Base-by-base conservation (phyloP, 30 jellyfish, hydroid and myxozoan genomes). In the Sanderia malayensis region DNA sequence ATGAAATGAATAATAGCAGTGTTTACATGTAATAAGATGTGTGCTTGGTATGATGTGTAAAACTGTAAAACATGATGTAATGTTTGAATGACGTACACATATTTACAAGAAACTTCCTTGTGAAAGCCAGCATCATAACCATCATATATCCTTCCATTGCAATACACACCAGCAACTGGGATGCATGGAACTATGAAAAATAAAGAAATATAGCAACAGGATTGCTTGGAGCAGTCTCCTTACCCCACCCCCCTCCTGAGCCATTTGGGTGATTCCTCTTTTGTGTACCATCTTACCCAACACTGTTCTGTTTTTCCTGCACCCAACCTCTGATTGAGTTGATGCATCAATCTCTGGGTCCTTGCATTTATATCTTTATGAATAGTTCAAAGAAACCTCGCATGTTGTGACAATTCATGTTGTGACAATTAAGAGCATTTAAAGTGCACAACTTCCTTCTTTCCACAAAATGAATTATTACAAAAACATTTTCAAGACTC, bases 81-180 rank as follows among this genome's bases (percentile, higher is more conserved):
- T n/a, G n/a, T n/a, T n/a, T n/a, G n/a, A n/a, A n/a, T n/a, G n/a
- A 46, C 95, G 45, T 83, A 83, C 87, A 92, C 96, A 79, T 92
- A 92, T 73, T 95, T 80, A 82, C 98, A 92, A 8, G 95, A 86
- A 8, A 70, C 75, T 1, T 92, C 88, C 31, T 62, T 59, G 77
- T 76, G 73, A 75, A 92, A 92, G 26, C 95, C 95, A 52, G 79
- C 44, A 41, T 64, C 70, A 29, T 69, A 69, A 9, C 94, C 94
- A 70, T 20, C 55, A 53, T 32, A 55, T 1, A 61, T 29, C 29
- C 44, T 58, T 30, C 74, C 95, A 73, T 73, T 82, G 58, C 98
- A 92, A 15, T 1, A 26, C 1, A 84, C 64, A 0, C 96, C 96
- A 3, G 86, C 86, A 10, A 77, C 95, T 44, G 95, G 95, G 49